Conservation (phyloP, 2,113 vertebrate genomes). For the Arvicanthis niloticus region DNA sequence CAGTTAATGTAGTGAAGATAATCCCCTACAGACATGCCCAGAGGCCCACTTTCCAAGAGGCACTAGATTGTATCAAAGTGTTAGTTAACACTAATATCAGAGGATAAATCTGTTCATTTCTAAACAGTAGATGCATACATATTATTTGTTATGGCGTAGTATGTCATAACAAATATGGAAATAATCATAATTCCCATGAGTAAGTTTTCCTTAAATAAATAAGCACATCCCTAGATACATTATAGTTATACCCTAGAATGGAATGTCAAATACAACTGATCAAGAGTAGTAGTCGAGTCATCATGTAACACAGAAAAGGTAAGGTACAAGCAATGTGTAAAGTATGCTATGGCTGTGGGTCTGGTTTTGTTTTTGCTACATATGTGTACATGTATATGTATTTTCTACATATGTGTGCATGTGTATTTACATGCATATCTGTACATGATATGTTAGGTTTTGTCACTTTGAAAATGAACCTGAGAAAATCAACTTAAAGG, state of each 20-base stretch:
- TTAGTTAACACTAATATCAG: not conserved
- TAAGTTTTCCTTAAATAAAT: not conserved
- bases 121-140: not conserved
- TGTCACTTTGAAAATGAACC: not conserved
- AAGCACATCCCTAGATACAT: not conserved
- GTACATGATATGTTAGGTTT: not conserved
- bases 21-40: not conserved
- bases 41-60: not conserved
- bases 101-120: not conserved
- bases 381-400: not conserved
- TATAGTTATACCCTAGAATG: not conserved
- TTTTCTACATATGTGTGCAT: not conserved
- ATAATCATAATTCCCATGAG: not conserved
- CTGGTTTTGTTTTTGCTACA: not conserved
- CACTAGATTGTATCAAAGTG: not conserved
- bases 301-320: not conserved
- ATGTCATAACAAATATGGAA: not conserved
- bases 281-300: not conserved
- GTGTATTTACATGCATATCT: not conserved
- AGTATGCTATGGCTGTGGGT: not conserved
- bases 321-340: not conserved
- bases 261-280: not conserved
- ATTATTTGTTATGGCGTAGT: not conserved
- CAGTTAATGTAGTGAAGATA: not conserved
- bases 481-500: not conserved